Base-by-base conservation (phyloP, 1,140 invertebrate genomes). In the Anastatus disparis region DNA sequence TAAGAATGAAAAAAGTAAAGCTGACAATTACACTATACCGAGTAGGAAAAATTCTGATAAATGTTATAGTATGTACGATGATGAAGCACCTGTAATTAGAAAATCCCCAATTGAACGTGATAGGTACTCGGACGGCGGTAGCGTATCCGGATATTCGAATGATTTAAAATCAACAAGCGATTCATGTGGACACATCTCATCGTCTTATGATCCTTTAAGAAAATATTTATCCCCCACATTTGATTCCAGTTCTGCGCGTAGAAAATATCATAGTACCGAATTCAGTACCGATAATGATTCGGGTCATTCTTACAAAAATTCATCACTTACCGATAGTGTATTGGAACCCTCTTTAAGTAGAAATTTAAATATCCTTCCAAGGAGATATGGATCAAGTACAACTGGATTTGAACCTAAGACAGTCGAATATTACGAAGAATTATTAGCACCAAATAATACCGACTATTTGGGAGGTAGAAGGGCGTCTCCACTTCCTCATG, bases 361-460 rank as follows among this genome's bases (percentile, higher is more conserved):
- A 42, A 76, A 65, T n/a, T 46, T 58, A 22, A 69, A 46, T 13
- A 65, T 71, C 0, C 42, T 84, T 17, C 80, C 82, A 0, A 77
- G 79, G 31, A 82, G 80, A 24, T 84, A 81, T n/a, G 78, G 81
- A 7, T 81, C 80, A 22, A 76, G 73, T 3, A 58, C 73, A 2
- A 69, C 74, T 1, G 66, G 72, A 10, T 26, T 77, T 0, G 77
- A 81, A 24, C 80, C 81, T 0, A 84, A 82, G 56, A 81, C 79
- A 6, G 76, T 84, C 0, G 79, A 83, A 26, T 86, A 85, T 56
- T 86, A 81, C 52, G 83, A 86, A 64, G 82, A 85, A 15, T 71
- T 86, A 4, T 53, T 86, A 22, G 72, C 83, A 2, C 83, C 84
- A 17, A 78, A 53, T 42, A 78, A 73, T 67, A 69, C 78, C 2